Evolutionary conservation across 2,113 vertebrate genomes (phyloP).

Genomic region (Ptilonorhynchus violaceus): DNA sequence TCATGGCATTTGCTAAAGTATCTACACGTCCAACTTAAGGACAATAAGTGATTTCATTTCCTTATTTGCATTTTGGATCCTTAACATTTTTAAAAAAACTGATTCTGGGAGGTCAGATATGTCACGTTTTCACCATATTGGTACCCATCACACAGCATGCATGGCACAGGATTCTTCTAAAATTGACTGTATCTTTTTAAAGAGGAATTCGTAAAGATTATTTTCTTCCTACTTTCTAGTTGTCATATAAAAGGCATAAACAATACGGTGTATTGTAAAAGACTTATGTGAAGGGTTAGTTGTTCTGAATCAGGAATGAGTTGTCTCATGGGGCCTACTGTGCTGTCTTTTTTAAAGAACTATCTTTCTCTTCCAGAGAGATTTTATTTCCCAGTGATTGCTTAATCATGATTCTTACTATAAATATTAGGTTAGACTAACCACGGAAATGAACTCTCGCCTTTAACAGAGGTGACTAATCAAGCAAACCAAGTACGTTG

Average conservation of each 20-base stretch:
- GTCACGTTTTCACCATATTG: not conserved
- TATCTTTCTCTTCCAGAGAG: not conserved
- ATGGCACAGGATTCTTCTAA: not conserved
- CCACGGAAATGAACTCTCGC: not conserved
- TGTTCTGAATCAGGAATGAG: not conserved
- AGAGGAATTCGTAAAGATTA: not conserved
- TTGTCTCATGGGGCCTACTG: not conserved
- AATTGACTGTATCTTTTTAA: not conserved
- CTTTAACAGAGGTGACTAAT: not conserved
- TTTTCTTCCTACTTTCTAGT: not conserved
- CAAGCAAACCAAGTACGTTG: not conserved
- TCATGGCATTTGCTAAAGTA: not conserved
- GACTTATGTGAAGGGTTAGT: not conserved
- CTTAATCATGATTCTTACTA: not conserved
- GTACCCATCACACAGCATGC: not conserved
- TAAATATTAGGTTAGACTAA: not conserved
- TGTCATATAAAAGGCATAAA: not conserved
- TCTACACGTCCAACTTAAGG: not conserved
- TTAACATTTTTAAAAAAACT: not conserved
- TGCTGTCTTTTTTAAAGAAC: not conserved
- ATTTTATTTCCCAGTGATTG: not conserved
- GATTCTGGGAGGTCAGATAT: not conserved
- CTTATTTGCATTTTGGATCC: not conserved
- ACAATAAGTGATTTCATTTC: not conserved
- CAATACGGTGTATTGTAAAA: not conserved